These are phyloP conservation scores for Sprattus sprattus DNA, from an alignment of 2,113 vertebrate genomes.

Conservation along the genomic window DNA sequence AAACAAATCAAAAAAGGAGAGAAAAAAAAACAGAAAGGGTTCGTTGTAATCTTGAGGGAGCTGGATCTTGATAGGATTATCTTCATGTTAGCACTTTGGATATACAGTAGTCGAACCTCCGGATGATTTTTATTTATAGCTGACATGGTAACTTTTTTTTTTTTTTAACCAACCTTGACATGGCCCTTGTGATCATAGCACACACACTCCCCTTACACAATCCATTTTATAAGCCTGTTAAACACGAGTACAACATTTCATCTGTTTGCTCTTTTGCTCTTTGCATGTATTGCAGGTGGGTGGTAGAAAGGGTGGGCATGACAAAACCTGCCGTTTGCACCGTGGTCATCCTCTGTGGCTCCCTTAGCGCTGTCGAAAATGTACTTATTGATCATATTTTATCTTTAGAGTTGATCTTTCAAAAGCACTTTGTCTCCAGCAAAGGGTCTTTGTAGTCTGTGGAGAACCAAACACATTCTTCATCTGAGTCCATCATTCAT, in stretches of 20 bases:
- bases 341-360: background rate
- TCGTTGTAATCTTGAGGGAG: background rate
- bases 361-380: background rate
- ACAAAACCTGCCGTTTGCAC: slow-evolving; percentile 1
- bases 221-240: slow-evolving; percentile 3
- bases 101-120: slow-evolving; percentile 44
- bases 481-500: slow-evolving; percentile 5
- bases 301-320: background rate
- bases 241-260: background rate
- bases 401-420: slow-evolving; percentile 35
- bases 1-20: slow-evolving; percentile 45
- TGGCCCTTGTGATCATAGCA: slow-evolving; percentile 46
- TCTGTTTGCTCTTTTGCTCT: background rate
- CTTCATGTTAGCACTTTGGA: slow-evolving; percentile 28
- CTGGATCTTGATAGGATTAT: slow-evolving; percentile 14
- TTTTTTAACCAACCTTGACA: slow-evolving; percentile 55
- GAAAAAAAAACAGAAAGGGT: slow-evolving; percentile 47
- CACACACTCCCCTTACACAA: background rate
- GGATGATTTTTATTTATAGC: slow-evolving; percentile 37
- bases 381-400: slow-evolving; percentile 49
- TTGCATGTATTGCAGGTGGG: background rate
- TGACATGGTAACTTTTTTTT: background rate
- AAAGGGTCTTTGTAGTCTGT: background rate
- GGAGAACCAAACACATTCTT: slow-evolving; percentile 20
- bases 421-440: slow-evolving; percentile 49